Base-by-base conservation (phyloP, 2,797 vertebrate genomes). In the Lagodon rhomboides region DNA sequence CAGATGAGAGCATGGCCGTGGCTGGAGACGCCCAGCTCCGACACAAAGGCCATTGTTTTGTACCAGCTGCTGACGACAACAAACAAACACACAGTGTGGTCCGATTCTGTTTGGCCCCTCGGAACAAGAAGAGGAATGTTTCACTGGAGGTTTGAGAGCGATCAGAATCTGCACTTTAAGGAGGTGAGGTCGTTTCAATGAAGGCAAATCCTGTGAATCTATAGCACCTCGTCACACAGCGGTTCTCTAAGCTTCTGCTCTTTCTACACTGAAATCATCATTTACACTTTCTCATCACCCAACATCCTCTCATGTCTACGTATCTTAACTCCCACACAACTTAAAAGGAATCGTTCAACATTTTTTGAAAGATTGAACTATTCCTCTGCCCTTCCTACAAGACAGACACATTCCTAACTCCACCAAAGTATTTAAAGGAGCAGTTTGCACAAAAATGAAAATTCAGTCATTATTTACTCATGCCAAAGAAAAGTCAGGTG, bases 1-100 rank as follows among this genome's bases (percentile, higher is more conserved):
- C 27, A 61, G 82, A 84, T 79, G 87, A 82, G 71, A 74, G 80
- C 89, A 75, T 50, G 68, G 83, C 83, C n/a, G 84, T 80, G 83
- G 80, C 88, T 77, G 77, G 73, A 85, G 83, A 84, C 66, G n/a
- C 75, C 79, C 77, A 10, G 67, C 85, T 73, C 59, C 15, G 6
- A 79, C 77, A 94, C 92, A 93, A 90, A 87, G 85, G 83, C 85
- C 84, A 63, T 84, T 92, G 34, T 34, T 34, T 9, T 34, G 88
- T 94, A 72, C 73, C 85, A 65, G 81, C 77, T 60, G 77, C 84
- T 85, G 93, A 85, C 73, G 44, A 84, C 79, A 70, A 80, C 77
- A 86, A 77, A 84, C 80, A 68, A 67, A 58, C 16, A 88, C 34
- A 85, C 91, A 85, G 62, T 85, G 87, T 70, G 71, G 63, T 84